These are phyloP conservation scores for Anseranas semipalmata DNA, from an alignment of 2,113 vertebrate species.

Conservation along the genomic window DNA sequence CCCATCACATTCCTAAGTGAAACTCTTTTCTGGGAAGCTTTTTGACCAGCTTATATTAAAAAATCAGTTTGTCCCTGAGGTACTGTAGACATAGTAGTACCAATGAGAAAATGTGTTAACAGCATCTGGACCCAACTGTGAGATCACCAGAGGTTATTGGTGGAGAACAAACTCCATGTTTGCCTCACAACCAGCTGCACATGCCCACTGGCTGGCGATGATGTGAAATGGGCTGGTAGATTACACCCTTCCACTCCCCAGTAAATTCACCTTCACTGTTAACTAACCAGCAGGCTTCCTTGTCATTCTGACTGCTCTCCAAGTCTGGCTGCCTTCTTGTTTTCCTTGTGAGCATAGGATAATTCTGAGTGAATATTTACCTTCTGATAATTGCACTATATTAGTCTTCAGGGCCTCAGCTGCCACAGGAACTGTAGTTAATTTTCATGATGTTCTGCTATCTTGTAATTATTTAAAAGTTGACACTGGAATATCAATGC, in stretches of 20 bases:
- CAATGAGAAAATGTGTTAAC: background rate
- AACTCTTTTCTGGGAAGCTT: background rate
- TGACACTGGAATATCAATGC: background rate
- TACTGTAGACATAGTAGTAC: background rate
- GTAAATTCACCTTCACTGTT: background rate
- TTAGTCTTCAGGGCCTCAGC: background rate
- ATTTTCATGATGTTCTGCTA: background rate
- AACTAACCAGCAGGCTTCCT: background rate
- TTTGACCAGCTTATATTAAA: background rate
- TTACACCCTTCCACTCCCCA: background rate
- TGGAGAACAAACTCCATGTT: background rate
- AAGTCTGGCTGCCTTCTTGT: background rate
- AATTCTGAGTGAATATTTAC: background rate
- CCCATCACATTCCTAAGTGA: background rate
- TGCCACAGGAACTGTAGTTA: background rate
- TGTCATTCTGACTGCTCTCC: background rate
- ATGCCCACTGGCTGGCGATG: background rate
- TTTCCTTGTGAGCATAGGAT: background rate
- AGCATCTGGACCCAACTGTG: background rate
- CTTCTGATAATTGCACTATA: background rate
- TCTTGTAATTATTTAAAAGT: background rate
- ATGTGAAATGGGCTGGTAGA: background rate
- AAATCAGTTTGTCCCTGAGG: background rate
- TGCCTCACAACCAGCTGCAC: background rate
- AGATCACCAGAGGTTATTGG: background rate